Percentiles rank a stretch among this genome's conserved stretches.
Conservation (phyloP, 2,888 invertebrate species). For the Aphrophora alni region DNA sequence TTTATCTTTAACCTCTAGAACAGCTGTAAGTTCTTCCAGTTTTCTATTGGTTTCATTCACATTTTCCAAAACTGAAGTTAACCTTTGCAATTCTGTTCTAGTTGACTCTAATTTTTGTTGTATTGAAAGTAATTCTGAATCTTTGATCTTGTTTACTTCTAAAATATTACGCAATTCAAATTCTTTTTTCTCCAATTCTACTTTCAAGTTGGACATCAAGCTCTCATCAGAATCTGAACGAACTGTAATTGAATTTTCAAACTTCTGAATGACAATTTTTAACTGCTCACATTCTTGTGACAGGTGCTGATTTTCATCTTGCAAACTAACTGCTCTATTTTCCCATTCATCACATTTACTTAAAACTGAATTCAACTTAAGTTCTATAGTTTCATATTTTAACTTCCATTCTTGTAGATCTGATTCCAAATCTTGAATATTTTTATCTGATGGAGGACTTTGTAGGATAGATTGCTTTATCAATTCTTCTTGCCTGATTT, state of each 20-base stretch:
- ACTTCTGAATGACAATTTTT: constrained; percentile 42
- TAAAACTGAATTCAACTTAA: constrained; percentile 59
- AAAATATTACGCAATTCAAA: constrained; percentile 1
- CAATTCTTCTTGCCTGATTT: constrained; percentile 14
- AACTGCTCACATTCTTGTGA: constrained; percentile 59
- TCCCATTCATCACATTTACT: constrained; percentile 58
- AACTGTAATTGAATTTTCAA: background rate
- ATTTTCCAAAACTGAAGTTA: constrained; percentile 30
- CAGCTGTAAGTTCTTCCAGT: constrained; percentile 66
- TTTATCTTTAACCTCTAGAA: constrained; percentile 74
- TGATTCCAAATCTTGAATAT: constrained; percentile 26
- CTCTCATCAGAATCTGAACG: background rate
- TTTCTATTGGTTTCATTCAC: constrained; percentile 58
- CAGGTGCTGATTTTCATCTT: constrained; percentile 61
- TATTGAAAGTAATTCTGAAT: constrained; percentile 28
- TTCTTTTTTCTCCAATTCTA: constrained; percentile 14
- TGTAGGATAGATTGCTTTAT: background rate
- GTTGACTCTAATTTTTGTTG: constrained; percentile 27
- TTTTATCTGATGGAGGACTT: background rate
- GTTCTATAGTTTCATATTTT: constrained; percentile 32
- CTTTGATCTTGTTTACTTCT: constrained; percentile 11
- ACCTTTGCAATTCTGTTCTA: constrained; percentile 21
- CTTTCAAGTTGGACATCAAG: background rate
- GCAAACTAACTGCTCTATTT: constrained; percentile 62
- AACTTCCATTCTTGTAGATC: constrained; percentile 39